A percentile compares a stretch with the other conserved stretches of the same genome.
Conservation (phyloP, 2,797 vertebrate species). For the Perodicticus potto region DNA sequence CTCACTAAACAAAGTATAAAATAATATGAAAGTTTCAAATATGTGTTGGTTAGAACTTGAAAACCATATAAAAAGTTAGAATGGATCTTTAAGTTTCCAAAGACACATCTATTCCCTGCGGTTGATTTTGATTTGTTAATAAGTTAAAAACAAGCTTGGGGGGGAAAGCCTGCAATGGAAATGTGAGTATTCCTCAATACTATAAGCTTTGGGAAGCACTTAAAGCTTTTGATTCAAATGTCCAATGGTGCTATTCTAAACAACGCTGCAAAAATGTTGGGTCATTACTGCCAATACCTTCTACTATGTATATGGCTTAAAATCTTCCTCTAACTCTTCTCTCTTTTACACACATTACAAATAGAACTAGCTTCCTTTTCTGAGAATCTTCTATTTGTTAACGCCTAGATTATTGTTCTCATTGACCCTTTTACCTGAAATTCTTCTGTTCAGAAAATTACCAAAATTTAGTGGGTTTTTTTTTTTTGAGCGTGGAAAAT, state of each 20-base stretch:
- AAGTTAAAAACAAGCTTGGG: neutral
- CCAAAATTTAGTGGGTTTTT: neutral
- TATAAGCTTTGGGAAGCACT: neutral
- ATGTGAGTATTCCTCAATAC: constrained; percentile 30
- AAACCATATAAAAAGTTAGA: constrained; percentile 21
- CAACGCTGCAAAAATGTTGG: neutral
- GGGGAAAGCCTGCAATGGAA: neutral
- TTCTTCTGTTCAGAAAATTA: neutral
- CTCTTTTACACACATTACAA: neutral
- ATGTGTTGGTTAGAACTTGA: neutral
- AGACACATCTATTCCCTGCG: neutral
- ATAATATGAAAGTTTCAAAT: constrained; percentile 6
- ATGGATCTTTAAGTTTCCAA: constrained; percentile 20
- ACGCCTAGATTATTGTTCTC: neutral
- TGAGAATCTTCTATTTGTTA: neutral
- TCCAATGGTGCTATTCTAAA: constrained; percentile 1
- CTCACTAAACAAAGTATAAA: constrained; percentile 11
- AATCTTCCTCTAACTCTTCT: neutral
- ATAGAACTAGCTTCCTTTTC: neutral
- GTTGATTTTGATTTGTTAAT: constrained; percentile 35
- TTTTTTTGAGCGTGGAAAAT: neutral
- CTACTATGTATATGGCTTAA: neutral
- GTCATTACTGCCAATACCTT: neutral
- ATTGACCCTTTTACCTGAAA: neutral
- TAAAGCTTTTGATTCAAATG: neutral